Base-by-base conservation (phyloP, 2,888 invertebrate genomes). In the Nasonia oneida region DNA sequence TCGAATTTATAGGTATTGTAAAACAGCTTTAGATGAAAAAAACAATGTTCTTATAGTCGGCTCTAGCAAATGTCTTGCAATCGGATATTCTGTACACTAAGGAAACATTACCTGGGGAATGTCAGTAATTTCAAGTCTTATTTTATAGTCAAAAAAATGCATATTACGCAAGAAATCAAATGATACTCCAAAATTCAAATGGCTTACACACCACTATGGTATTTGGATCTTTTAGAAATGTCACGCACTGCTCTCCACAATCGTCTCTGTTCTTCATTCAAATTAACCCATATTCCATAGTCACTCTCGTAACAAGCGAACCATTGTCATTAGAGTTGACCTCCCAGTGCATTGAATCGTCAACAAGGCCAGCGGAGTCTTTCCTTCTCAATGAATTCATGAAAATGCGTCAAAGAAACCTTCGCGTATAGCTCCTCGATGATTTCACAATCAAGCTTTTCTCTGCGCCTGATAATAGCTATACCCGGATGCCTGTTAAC, bases 311-410 rank as follows among this genome's bases (percentile, higher is more conserved):
- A 23, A 77, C 77, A 77, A 77, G 77, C 23, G 15, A 39, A 57
- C 42, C 77, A 77, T 77, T 77, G 77, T 77, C 77, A 23, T 64
- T 2, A 15, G 77, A 23, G 3, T 1, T 50, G 23, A 50, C 74
- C 71, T n/a, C 42, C 8, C 61, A n/a, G n/a, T 71, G 39, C 42
- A 37, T 8, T n/a, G 39, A 37, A 18, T 18, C 39, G 71, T 8
- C 39, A 71, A 42, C 39, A 39, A 39, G 71, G 42, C 18, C 39
- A 71, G 0, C 42, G 8, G 10, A 42, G 71, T 10, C 12, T 42
- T 42, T 73, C 71, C 6, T 39, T 37, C 29, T 29, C 42, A 23
- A 73, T 10, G 73, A 42, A 73, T 33, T 33, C 39, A 39, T 73
- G 47, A 73, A 47, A 73, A 73, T 23, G n/a, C 23, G 33, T 12